Base-by-base conservation (phyloP, 53 echinoderm and acorn worm species). In the Echinometra lucunter region DNA sequence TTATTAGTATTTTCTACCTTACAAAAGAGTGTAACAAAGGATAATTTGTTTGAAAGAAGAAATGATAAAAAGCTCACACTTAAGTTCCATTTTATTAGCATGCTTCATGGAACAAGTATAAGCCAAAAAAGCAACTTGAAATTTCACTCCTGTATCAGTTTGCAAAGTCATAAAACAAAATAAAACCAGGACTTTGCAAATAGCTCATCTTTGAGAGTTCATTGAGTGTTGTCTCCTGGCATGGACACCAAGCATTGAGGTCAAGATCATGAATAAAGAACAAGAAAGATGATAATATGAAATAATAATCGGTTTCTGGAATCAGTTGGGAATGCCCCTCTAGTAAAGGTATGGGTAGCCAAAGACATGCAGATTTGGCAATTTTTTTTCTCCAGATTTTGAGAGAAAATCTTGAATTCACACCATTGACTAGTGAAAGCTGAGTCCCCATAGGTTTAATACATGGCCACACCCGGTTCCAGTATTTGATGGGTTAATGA, bases 301-400 rank as follows among this genome's bases (percentile, higher is more conserved):
- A 30, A 28, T 85, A 30, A 49, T 85, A 85, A 85, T 49, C 49
- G 30, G 47, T 49, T 85, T 85, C 49, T 85, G 85, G 85, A 85
- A 47, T 30, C 13, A 28, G n/a, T 49, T 49, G 85, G 85, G 85
- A 49, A 85, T 85, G 37, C 49, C 85, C 85, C 85, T 45, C 18
- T 85, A 85, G 47, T 85, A 85, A 85, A 85, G 85, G 85, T 42
- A 78, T 18, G 12, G 34, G n/a, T 69, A 12, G 11, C 11, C 4
- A 9, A 69, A 38, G 42, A 42, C 21, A 21, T n/a, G n/a, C n/a
- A n/a, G 42, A 38, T 6, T 38, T 2, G 4, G 21, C 19, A 40
- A 69, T 32, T 69, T 28, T 69, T 34, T 15, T 69, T 32, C n/a
- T 69, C 34, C 69, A 69, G 10, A 21, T 21, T 4, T 23, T 63